A percentile compares a stretch with the other conserved stretches of the same genome.
Evolutionary conservation across 2,888 invertebrate species (phyloP).

Genomic region (Anticlea derivata): DNA sequence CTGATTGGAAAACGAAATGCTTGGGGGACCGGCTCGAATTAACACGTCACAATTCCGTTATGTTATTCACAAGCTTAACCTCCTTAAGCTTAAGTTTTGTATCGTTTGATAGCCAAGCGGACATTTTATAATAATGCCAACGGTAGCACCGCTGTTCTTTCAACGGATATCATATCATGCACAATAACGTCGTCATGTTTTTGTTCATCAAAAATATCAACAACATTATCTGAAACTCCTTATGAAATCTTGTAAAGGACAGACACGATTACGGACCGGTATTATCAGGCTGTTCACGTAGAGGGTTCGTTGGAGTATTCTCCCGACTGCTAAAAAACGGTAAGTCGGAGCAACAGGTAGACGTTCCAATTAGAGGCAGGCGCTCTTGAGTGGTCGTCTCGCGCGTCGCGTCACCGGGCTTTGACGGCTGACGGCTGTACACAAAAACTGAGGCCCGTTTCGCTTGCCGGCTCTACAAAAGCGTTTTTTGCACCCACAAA

Average conservation of each 20-base stretch:
- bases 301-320: conserved; percentile 64
- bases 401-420: conserved; percentile 73
- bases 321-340: conserved; percentile 62
- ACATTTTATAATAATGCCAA: conserved; percentile 1
- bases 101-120: not conserved
- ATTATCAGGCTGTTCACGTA: conserved; percentile 68
- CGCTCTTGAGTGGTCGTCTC: conserved; percentile 69
- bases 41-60: conserved; percentile 46
- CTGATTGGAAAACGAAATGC: conserved; percentile 67
- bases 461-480: conserved; percentile 67
- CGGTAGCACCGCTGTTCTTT: conserved; percentile 1
- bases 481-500: conserved; percentile 66
- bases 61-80: conserved; percentile 25
- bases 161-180: not conserved
- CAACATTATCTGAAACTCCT: conserved; percentile 22
- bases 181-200: conserved; percentile 4
- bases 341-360: conserved; percentile 79
- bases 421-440: conserved; percentile 57
- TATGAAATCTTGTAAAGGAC: conserved; percentile 21
- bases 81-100: too few species aligned
- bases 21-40: conserved; percentile 50
- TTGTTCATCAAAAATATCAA: conserved; percentile 23
- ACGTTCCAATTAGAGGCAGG: conserved; percentile 78
- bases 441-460: conserved; percentile 75
- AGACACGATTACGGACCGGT: conserved; percentile 49